phyloP scores from a whole-genome alignment of 2,797 vertebrate genomes.

The Malacoraja senta region DNA sequence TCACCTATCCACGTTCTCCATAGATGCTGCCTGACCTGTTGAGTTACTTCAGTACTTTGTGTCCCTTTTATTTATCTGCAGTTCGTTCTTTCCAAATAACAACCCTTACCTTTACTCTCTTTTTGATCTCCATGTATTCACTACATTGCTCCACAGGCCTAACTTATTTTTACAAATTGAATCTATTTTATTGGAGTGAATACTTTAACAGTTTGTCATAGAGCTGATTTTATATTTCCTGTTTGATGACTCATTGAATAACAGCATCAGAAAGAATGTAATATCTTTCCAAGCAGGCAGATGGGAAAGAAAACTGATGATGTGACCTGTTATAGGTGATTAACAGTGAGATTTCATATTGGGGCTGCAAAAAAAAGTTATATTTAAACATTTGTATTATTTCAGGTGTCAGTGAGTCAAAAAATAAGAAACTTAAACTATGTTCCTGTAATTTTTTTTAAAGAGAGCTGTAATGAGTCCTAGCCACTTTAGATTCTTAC shows the following conservation, averaged over 20 bases:
- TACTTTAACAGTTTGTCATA: neutral
- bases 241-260: slow-evolving; percentile 16
- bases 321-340: neutral
- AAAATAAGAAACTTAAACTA: neutral
- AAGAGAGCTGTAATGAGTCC: neutral
- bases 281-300: slow-evolving; percentile 22
- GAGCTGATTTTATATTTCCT: neutral
- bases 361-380: neutral
- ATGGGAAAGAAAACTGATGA: neutral
- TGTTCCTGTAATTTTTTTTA: neutral
- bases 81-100: too few species aligned
- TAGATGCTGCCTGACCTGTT: too few species aligned
- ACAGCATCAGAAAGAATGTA: neutral
- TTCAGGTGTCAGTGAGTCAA: neutral
- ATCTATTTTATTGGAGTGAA: neutral
- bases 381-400: neutral
- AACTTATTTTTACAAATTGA: neutral
- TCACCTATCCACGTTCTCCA: too few species aligned
- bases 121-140: neutral
- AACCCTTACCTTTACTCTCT: neutral
- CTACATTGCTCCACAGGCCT: neutral
- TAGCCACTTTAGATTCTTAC: neutral
- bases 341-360: neutral
- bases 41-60: too few species aligned
- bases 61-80: too few species aligned